These are phyloP conservation scores for Salvelinus fontinalis DNA, from an alignment of 2,113 vertebrate genomes.

Conservation along the genomic window DNA sequence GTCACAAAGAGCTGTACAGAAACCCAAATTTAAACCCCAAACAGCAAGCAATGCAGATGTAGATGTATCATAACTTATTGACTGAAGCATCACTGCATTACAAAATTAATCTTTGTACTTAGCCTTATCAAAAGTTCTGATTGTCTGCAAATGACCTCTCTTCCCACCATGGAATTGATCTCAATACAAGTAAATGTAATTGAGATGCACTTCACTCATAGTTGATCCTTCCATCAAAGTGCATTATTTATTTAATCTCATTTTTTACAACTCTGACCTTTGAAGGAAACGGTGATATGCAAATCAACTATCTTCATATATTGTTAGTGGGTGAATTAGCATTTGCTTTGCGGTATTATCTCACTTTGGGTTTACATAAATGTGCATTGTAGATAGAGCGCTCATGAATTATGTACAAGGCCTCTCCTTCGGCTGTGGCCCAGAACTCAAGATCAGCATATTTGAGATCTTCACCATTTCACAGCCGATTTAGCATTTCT, in stretches of 20 bases:
- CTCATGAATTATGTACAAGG: constrained; percentile 72
- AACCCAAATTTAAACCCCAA: too few species aligned
- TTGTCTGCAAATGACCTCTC: too few species aligned
- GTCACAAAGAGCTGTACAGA: too few species aligned
- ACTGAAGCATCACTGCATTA: neutral
- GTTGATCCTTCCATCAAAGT: constrained; percentile 66
- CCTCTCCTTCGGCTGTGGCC: constrained; percentile 54
- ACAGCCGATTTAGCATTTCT: constrained; percentile 58
- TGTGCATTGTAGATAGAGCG: constrained; percentile 61
- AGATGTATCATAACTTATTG: too few species aligned
- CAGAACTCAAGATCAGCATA: constrained; percentile 67
- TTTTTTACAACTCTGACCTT: constrained; percentile 64
- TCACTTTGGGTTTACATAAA: constrained; percentile 76
- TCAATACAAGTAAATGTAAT: constrained; percentile 42
- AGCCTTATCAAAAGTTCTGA: too few species aligned
- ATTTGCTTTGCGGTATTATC: constrained; percentile 71
- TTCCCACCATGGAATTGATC: neutral
- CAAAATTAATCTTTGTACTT: neutral
- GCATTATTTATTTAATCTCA: constrained; percentile 65
- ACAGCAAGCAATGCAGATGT: too few species aligned
- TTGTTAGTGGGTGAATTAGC: constrained; percentile 71
- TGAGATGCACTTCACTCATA: constrained; percentile 40
- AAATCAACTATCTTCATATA: constrained; percentile 65
- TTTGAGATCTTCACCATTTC: constrained; percentile 64
- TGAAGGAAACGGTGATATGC: constrained; percentile 61